Evolutionary conservation across 1,140 invertebrate genomes (phyloP).

Genomic region (Elymnias hypermnestra): DNA sequence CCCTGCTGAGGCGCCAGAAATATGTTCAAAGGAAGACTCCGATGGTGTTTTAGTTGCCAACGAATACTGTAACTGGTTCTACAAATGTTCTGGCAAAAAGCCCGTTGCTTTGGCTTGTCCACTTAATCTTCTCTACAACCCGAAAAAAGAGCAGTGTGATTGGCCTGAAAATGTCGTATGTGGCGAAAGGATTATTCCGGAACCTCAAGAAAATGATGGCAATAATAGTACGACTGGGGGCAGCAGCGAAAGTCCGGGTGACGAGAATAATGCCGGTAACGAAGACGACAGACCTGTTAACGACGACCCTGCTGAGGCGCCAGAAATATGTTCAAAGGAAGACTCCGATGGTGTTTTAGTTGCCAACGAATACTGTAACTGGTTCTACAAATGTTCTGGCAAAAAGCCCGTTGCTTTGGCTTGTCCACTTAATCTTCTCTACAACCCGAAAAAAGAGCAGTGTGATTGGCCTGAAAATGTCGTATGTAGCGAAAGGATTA

Average conservation of each 20-base stretch:
- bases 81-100: slow-evolving; percentile 24
- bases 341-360: slow-evolving; percentile 25
- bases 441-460: slow-evolving; percentile 74
- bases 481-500: slow-evolving; percentile 26
- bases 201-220: slow-evolving; percentile 7
- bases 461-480: slow-evolving; percentile 70
- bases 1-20: slow-evolving; percentile 25
- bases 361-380: slow-evolving; percentile 33
- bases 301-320: slow-evolving; percentile 31
- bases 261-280: background rate
- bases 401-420: slow-evolving; percentile 13
- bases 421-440: slow-evolving; percentile 58
- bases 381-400: slow-evolving; percentile 31
- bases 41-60: slow-evolving; percentile 27
- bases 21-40: slow-evolving; percentile 25
- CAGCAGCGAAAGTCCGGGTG: background rate
- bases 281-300: slow-evolving; percentile 1
- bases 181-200: slow-evolving; percentile 22
- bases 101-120: slow-evolving; percentile 18
- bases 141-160: slow-evolving; percentile 76
- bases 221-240: too few relatives aligned
- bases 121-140: slow-evolving; percentile 75
- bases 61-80: slow-evolving; percentile 37
- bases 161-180: slow-evolving; percentile 37
- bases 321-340: slow-evolving; percentile 24